Evolutionary conservation across 1,140 invertebrate species (phyloP).

Genomic region (Solenopsis fugax): DNA sequence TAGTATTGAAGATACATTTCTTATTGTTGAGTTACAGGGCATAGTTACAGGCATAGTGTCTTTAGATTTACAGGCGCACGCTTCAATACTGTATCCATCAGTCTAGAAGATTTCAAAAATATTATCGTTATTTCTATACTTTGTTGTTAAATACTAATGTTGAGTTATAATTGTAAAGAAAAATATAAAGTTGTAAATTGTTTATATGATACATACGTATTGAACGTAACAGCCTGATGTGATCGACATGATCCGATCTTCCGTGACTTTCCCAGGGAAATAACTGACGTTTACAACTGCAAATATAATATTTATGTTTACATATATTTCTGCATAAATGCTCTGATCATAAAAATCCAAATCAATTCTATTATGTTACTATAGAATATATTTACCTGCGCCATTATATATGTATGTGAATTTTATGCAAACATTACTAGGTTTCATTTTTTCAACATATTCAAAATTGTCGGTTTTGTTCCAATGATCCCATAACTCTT

Average conservation of each 20-base stretch:
- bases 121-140: constrained; percentile 42
- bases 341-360: neutral
- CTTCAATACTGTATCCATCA: constrained; percentile 72
- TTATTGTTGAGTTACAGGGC: constrained; percentile 76
- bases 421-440: constrained; percentile 74
- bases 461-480: neutral
- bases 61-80: constrained; percentile 74
- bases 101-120: constrained; percentile 65
- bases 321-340: constrained; percentile 19
- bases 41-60: neutral
- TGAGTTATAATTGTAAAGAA: neutral
- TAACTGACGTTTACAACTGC: constrained; percentile 73
- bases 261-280: constrained; percentile 78
- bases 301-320: constrained; percentile 57
- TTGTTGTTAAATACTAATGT: constrained; percentile 14
- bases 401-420: constrained; percentile 74
- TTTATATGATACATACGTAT: constrained; percentile 62
- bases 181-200: neutral
- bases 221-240: constrained; percentile 74
- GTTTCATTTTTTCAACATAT: constrained; percentile 32
- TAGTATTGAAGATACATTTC: constrained; percentile 7
- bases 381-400: constrained; percentile 68
- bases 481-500: constrained; percentile 52
- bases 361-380: neutral
- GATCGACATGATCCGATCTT: constrained; percentile 64